A percentile compares a stretch with the other conserved stretches of the same genome.
phyloP scores from a whole-genome alignment of 2,113 vertebrate species.

The Tachysurus vachellii region DNA sequence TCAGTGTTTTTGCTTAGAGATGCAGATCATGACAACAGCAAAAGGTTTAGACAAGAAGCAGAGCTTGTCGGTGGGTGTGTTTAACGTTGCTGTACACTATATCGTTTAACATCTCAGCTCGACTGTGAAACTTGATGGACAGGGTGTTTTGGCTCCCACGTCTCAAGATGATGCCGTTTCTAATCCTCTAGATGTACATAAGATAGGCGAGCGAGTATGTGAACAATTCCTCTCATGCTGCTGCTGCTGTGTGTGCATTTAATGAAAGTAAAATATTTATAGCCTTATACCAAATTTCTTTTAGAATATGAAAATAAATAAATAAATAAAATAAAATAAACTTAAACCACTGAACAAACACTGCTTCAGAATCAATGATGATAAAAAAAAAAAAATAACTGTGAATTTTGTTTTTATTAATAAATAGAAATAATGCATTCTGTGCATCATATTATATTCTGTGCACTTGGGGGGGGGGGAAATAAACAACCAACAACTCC shows the following conservation, averaged over 20 bases:
- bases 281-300: not conserved
- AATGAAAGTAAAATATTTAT: not conserved
- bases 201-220: not conserved
- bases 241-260: not conserved
- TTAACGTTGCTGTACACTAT: not conserved
- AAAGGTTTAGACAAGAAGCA: not conserved
- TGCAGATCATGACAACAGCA: not conserved
- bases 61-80: not conserved
- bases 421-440: too few species aligned
- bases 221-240: not conserved
- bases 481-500: too few species aligned
- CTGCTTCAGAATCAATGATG: too few species aligned
- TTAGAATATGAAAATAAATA: too few species aligned
- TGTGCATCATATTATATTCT: too few species aligned
- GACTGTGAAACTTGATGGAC: not conserved
- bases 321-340: too few species aligned
- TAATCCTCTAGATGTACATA: not conserved
- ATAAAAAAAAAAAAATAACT: too few species aligned
- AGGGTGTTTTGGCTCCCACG: not conserved
- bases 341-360: too few species aligned
- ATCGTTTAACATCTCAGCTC: not conserved
- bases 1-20: not conserved
- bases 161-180: not conserved
- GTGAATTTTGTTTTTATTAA: too few species aligned
- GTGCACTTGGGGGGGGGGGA: too few species aligned